Evolutionary conservation across 1,140 invertebrate genomes (phyloP).

Genomic region (Stegodyphus mimosarum): DNA sequence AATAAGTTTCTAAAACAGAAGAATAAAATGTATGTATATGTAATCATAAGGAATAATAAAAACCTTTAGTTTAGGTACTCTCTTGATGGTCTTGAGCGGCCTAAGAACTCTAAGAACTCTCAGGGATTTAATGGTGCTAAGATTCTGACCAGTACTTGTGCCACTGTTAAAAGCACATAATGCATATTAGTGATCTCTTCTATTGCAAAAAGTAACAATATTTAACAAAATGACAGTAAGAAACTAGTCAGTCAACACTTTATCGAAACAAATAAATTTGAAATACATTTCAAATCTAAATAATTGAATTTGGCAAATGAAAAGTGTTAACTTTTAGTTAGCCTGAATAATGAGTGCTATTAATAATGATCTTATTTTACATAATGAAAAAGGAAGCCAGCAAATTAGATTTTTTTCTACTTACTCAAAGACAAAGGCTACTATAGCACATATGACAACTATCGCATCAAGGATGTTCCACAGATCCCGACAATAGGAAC

Average conservation of each 20-base stretch:
- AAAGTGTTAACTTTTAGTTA: no score
- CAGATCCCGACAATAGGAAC: slow-evolving; percentile 77
- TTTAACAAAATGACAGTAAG: no score
- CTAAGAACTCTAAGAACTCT: slow-evolving; percentile 97
- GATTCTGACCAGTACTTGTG: slow-evolving; percentile 77
- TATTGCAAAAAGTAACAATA: no score
- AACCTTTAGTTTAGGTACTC: slow-evolving; percentile 89
- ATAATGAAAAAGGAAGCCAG: background rate
- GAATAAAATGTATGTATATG: background rate
- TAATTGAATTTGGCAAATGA: no score
- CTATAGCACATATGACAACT: slow-evolving; percentile 78
- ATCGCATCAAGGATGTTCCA: slow-evolving; percentile 81
- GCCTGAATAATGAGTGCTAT: no score
- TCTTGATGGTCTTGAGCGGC: slow-evolving; percentile 99
- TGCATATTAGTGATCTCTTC: no score
- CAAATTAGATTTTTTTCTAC: background rate
- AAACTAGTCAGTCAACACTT: no score
- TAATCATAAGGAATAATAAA: slow-evolving; percentile 9
- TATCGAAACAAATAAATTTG: no score
- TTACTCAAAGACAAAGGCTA: slow-evolving; percentile 78
- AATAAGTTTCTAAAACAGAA: background rate
- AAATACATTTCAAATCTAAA: no score
- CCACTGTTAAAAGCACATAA: slow-evolving; percentile 64
- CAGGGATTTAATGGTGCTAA: slow-evolving; percentile 99
- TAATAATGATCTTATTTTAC: background rate